These are phyloP conservation scores for Corynorhinus townsendii DNA, from an alignment of 2,113 vertebrate genomes.

Conservation along the genomic window DNA sequence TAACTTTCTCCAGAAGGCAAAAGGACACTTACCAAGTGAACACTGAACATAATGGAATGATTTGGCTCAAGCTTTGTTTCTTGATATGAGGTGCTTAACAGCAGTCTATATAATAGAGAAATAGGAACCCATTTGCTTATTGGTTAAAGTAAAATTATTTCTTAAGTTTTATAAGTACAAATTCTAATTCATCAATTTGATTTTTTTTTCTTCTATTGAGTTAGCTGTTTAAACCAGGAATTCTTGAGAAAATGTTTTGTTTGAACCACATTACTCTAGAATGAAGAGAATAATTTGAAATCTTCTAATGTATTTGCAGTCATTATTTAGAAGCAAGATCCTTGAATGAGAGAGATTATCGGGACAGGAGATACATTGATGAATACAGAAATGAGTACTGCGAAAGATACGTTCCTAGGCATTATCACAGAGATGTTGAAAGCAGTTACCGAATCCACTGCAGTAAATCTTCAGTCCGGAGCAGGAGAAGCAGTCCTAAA, in stretches of 20 bases:
- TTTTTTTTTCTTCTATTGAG: conserved; percentile 41
- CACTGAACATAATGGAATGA: background rate
- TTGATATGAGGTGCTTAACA: conserved; percentile 37
- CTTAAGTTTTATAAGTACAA: conserved; percentile 25
- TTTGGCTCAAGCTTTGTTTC: conserved; percentile 36
- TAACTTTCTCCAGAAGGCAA: conserved; percentile 44
- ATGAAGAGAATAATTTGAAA: conserved; percentile 71
- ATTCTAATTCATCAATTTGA: conserved; percentile 9
- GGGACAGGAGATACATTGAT: conserved; percentile 83
- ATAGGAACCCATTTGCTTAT: background rate
- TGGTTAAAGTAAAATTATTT: conserved; percentile 42
- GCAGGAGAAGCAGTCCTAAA: conserved; percentile 89
- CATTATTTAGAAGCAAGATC: conserved; percentile 84
- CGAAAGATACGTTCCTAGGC: conserved; percentile 82
- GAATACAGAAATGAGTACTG: conserved; percentile 85
- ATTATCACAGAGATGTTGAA: conserved; percentile 87
- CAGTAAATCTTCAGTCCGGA: conserved; percentile 93
- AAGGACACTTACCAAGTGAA: conserved; percentile 31
- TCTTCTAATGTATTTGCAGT: conserved; percentile 83
- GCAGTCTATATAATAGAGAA: background rate
- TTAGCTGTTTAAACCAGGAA: conserved; percentile 54
- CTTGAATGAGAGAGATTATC: conserved; percentile 84
- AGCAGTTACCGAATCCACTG: conserved; percentile 87
- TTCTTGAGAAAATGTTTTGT: conserved; percentile 75
- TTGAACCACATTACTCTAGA: conserved; percentile 71